Base-by-base conservation (phyloP, 2,113 vertebrate genomes). In the Kryptolebias marmoratus region DNA sequence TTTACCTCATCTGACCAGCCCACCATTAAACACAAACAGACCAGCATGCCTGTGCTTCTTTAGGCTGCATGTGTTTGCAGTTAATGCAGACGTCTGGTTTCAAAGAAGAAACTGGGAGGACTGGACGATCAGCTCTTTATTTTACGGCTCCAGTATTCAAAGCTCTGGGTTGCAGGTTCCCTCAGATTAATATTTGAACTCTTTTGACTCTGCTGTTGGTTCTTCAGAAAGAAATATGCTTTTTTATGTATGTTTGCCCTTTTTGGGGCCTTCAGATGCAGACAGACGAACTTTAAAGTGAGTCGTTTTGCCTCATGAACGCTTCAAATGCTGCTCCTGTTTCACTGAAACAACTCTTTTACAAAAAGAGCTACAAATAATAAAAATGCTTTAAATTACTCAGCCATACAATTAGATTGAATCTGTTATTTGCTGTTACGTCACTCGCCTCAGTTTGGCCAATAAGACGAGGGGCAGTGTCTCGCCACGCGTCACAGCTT, bases 21-120 rank as follows among this genome's bases (percentile, higher is more conserved):
- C 14, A 70, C 6, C 30, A n/a, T 14, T 32, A 18, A 65, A 42
- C 8, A 14, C 14, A 28, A 60, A 31, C 63, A 75, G 31, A 68
- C 13, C 86, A 89, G 55, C 79, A 79, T 94, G 93, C 93, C 88
- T 90, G 2, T 80, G 91, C 93, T 93, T 87, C 92, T 87, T 79
- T 67, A 7, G n/a, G 11, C 27, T n/a, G 9, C 92, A 92, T 84
- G 48, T 94, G 91, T 86, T 93, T 92, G 71, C 77, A 64, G 68
- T 93, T 87, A 90, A 55, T 61, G 54, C 61, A 68, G 52, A 64
- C 54, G 56, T 67, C 10, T 27, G 48, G 32, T 53, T 79, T 31
- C 68, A 60, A 45, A 0, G 42, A 1, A 16, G 78, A 31, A 64
- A 55, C 0, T 36, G 42, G 39, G 56, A 59, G 63, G 44, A 47